Percentiles rank a stretch among this genome's conserved stretches.
These are phyloP conservation scores for Ptychobarbus kaznakovi DNA, from an alignment of 2,797 vertebrate genomes.

Conservation along the genomic window DNA sequence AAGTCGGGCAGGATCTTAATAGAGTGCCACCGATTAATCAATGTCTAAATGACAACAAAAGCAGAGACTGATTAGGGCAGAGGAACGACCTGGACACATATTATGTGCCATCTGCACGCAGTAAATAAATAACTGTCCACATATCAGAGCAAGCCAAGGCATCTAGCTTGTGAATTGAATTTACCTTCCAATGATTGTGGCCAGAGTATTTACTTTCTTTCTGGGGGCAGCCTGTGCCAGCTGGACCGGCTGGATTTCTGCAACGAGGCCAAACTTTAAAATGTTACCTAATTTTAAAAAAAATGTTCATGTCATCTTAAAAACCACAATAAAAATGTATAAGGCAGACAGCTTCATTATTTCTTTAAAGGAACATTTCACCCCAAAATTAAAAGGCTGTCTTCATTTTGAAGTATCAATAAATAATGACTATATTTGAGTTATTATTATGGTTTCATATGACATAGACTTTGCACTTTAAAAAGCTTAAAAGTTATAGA, in stretches of 20 bases:
- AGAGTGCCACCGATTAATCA: slow-evolving; percentile 39
- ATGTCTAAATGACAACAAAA: slow-evolving; percentile 43
- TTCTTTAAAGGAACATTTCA: not conserved
- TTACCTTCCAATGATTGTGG: slow-evolving; percentile 3
- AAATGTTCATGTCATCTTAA: not conserved
- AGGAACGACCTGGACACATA: slow-evolving; percentile 14
- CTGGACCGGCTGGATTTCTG: slow-evolving; percentile 56
- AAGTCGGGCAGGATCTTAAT: slow-evolving; percentile 63
- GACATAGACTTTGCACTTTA: not conserved
- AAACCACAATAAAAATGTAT: not conserved
- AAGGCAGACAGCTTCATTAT: not conserved
- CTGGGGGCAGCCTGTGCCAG: not conserved
- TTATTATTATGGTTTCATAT: not conserved
- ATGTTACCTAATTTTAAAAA: slow-evolving; percentile 3
- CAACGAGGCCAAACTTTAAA: slow-evolving; percentile 70
- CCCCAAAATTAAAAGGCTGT: not conserved
- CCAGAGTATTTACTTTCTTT: slow-evolving; percentile 18
- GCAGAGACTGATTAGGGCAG: slow-evolving; percentile 9
- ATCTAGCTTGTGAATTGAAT: slow-evolving; percentile 28
- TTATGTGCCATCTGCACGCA: slow-evolving; percentile 17
- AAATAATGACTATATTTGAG: not conserved
- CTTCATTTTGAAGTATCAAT: not conserved
- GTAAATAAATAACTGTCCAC: slow-evolving; percentile 24
- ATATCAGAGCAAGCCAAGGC: not conserved
- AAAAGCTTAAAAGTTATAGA: not conserved